Evolutionary conservation across 2,888 invertebrate species (phyloP).

Genomic region (Prosapia bicincta): DNA sequence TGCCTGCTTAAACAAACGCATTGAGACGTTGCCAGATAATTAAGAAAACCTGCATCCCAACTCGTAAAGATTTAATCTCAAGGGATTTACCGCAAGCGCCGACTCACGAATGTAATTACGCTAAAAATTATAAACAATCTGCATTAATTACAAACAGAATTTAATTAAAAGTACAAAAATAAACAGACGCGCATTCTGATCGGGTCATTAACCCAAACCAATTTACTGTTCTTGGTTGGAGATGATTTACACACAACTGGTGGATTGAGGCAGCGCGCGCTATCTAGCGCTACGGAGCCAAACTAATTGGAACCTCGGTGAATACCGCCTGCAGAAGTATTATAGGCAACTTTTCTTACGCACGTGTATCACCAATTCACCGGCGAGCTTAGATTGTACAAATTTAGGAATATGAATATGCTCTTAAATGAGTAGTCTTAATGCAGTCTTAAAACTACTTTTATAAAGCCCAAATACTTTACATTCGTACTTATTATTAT

Average conservation of each 20-base stretch:
- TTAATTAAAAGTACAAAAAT: background rate
- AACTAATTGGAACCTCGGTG: background rate
- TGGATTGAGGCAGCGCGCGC: background rate
- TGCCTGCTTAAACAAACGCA: too few species aligned
- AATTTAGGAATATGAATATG: too few species aligned
- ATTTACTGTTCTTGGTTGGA: background rate
- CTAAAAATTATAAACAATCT: background rate
- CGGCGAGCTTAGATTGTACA: too few species aligned
- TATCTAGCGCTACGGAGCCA: background rate
- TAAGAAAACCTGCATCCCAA: too few species aligned
- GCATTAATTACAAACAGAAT: background rate
- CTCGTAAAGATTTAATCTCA: background rate
- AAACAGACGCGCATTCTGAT: background rate
- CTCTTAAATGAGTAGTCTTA: too few species aligned
- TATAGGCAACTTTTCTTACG: background rate
- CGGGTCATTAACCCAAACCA: background rate
- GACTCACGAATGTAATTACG: background rate
- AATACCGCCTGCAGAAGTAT: background rate
- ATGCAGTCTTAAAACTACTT: too few species aligned
- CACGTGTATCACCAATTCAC: too few species aligned
- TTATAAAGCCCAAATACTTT: too few species aligned
- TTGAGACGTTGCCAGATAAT: too few species aligned
- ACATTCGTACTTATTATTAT: too few species aligned
- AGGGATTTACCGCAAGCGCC: background rate
- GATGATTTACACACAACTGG: background rate